Conservation (phyloP, 1,140 invertebrate species). For the Manduca sexta region DNA sequence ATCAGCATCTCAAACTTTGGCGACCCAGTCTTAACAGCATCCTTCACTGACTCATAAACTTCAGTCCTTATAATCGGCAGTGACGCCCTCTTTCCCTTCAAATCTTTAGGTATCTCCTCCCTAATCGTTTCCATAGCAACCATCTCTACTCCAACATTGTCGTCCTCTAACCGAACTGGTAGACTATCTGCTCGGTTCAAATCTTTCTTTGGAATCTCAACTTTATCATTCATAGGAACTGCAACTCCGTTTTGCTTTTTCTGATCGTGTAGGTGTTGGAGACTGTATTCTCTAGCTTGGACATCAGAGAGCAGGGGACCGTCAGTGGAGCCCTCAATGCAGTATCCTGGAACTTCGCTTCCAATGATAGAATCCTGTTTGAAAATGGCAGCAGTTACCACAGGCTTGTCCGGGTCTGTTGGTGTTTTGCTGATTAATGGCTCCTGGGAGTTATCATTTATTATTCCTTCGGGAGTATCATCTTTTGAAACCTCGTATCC, state of each 20-base stretch:
- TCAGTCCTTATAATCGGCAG: constrained; percentile 61
- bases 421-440: constrained; percentile 61
- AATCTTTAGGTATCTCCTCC: constrained; percentile 48
- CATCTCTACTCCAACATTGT: constrained; percentile 32
- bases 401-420: constrained; percentile 76
- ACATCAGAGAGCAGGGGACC: constrained; percentile 69
- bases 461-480: constrained; percentile 58
- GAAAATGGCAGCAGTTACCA: constrained; percentile 78
- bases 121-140: constrained; percentile 48
- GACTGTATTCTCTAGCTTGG: constrained; percentile 64
- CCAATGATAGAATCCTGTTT: constrained; percentile 75
- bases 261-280: constrained; percentile 63
- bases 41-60: constrained; percentile 60
- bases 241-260: constrained; percentile 63
- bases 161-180: constrained; percentile 50
- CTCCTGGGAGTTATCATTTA: constrained; percentile 61
- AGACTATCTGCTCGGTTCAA: constrained; percentile 59
- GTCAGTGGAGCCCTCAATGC: constrained; percentile 68
- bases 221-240: constrained; percentile 46
- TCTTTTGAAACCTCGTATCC: constrained; percentile 75
- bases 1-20: constrained; percentile 67
- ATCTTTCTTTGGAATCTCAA: constrained; percentile 44
- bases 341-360: constrained; percentile 60
- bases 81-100: constrained; percentile 59
- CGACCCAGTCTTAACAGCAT: constrained; percentile 49